A percentile compares a stretch with the other conserved stretches of the same genome.
Conservation (phyloP, 2,113 vertebrate species). For the Phainopepla nitens region DNA sequence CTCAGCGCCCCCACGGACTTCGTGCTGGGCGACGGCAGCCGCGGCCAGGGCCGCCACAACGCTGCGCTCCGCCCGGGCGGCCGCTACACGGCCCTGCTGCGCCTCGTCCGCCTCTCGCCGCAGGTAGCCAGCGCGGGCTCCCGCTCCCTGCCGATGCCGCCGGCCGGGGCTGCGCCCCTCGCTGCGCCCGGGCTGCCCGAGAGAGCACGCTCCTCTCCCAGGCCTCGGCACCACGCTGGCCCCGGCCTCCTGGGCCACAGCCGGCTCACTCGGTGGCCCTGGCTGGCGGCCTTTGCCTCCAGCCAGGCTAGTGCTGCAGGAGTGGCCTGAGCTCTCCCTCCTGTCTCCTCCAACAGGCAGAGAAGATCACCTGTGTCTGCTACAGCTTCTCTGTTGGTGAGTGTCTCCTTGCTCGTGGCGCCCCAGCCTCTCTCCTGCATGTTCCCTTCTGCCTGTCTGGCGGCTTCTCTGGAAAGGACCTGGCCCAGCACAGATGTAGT, state of each 20-base stretch:
- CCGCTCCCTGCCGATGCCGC: accelerated
- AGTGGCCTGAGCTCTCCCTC: background rate
- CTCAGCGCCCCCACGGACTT: background rate
- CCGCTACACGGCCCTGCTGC: background rate
- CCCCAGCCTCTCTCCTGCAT: background rate
- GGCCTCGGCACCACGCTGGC: background rate
- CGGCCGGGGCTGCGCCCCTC: background rate
- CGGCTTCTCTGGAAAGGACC: accelerated
- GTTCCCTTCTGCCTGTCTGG: background rate
- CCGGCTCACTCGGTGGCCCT: accelerated
- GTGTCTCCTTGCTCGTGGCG: accelerated
- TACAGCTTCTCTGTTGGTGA: slow-evolving; percentile 18
- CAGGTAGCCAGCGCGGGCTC: background rate
- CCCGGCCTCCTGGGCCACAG: background rate
- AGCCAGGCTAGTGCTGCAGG: accelerated
- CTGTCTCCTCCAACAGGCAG: background rate
- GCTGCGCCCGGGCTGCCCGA: accelerated
- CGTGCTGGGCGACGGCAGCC: background rate
- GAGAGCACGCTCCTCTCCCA: accelerated
- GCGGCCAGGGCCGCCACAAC: background rate
- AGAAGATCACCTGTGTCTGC: background rate
- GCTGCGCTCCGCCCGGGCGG: background rate
- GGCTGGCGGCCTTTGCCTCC: background rate
- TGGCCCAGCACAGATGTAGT: accelerated
- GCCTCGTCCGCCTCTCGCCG: background rate